A percentile compares a stretch with the other conserved stretches of the same genome.
phyloP scores from a whole-genome alignment of 2,113 vertebrate genomes.

The Melanostigma gelatinosum region DNA sequence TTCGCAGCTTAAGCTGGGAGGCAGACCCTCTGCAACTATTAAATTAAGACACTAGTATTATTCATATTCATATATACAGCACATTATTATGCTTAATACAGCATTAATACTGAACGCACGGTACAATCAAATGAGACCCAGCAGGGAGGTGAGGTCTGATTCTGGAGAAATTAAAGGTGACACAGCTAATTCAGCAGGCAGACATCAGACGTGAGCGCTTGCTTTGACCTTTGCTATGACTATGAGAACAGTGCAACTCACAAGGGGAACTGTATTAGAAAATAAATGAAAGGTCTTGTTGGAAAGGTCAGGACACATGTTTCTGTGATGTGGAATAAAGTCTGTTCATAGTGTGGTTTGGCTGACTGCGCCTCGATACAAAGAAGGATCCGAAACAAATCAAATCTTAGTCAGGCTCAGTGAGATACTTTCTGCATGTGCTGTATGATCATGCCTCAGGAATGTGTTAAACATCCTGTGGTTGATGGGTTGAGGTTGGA shows the following conservation, averaged over 20 bases:
- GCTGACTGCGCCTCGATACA: constrained; percentile 58
- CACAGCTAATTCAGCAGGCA: constrained; percentile 77
- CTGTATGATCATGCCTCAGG: background rate
- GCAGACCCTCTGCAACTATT: background rate
- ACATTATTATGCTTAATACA: constrained; percentile 9
- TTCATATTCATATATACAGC: constrained; percentile 34
- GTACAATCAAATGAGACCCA: constrained; percentile 38
- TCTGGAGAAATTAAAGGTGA: constrained; percentile 73
- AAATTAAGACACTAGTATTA: constrained; percentile 18
- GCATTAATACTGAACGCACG: constrained; percentile 31
- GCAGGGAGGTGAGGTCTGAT: constrained; percentile 26
- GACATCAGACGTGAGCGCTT: constrained; percentile 82
- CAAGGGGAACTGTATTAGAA: constrained; percentile 91
- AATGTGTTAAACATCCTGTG: constrained; percentile 28
- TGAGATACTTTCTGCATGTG: constrained; percentile 14
- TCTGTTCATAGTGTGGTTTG: constrained; percentile 65
- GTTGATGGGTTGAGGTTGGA: constrained; percentile 9
- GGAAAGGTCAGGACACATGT: constrained; percentile 98
- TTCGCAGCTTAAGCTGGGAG: background rate
- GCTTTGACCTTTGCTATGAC: constrained; percentile 93
- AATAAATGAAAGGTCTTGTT: constrained; percentile 93
- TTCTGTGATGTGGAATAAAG: constrained; percentile 92
- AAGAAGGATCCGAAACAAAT: constrained; percentile 46
- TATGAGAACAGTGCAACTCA: constrained; percentile 88
- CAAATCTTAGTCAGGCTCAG: constrained; percentile 6